Conservation (phyloP, 2,797 vertebrate species). For the Monodelphis domestica region DNA sequence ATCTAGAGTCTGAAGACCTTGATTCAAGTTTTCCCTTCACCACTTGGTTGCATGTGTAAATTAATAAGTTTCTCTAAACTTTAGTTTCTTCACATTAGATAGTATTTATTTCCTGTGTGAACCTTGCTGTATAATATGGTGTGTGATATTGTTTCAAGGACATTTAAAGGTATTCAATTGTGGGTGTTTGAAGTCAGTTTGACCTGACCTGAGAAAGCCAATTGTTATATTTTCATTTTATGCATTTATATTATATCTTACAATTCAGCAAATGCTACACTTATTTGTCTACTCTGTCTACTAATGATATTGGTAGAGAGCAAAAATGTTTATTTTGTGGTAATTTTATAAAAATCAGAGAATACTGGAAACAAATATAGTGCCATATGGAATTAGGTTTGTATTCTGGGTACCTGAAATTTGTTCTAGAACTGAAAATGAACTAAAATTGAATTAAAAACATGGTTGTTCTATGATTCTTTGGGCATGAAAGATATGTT, state of each 20-base stretch:
- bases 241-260: too few relatives aligned
- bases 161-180: too few relatives aligned
- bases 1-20: background rate
- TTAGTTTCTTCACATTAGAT: background rate
- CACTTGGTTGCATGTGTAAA: background rate
- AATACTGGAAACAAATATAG: background rate
- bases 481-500: constrained; percentile 1
- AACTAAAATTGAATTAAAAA: constrained; percentile 40
- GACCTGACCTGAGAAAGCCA: too few relatives aligned
- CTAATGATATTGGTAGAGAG: too few relatives aligned
- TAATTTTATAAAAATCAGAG: background rate
- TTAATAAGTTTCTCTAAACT: background rate
- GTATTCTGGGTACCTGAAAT: too few relatives aligned
- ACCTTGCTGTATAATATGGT: too few relatives aligned
- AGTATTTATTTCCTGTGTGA: background rate
- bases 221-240: too few relatives aligned
- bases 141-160: too few relatives aligned
- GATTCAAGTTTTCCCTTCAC: background rate
- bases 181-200: too few relatives aligned
- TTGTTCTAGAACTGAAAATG: constrained; percentile 8
- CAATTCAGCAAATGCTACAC: too few relatives aligned
- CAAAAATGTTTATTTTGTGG: background rate
- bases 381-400: background rate
- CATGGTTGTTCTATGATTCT: constrained; percentile 27
- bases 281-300: too few relatives aligned